A percentile compares a stretch with the other conserved stretches of the same genome.
Conservation (phyloP, 2,797 vertebrate species). For the Mormyrops boulengeri region DNA sequence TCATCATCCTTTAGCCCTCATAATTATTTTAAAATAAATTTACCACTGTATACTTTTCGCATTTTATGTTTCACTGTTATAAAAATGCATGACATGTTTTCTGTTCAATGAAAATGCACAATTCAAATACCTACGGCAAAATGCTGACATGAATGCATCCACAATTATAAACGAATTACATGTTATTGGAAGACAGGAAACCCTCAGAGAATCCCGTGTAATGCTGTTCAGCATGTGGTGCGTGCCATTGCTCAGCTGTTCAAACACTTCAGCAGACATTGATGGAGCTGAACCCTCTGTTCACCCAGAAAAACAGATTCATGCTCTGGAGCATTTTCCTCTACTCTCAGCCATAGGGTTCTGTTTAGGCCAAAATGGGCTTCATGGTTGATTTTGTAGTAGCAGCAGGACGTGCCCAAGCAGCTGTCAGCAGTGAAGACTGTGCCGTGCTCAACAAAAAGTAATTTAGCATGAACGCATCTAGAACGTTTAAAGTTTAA, state of each 20-base stretch:
- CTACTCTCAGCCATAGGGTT: neutral
- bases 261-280: neutral
- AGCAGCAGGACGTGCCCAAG: neutral
- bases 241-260: neutral
- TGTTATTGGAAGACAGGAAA: neutral
- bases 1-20: neutral
- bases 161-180: neutral
- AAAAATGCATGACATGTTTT: neutral
- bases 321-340: neutral
- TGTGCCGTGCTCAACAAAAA: neutral
- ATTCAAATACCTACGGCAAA: neutral
- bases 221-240: neutral
- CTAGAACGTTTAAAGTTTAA: neutral
- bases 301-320: neutral
- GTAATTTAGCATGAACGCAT: neutral
- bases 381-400: neutral
- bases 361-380: neutral
- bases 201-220: neutral
- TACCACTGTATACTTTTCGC: neutral
- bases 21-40: neutral
- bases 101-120: neutral
- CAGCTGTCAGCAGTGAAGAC: neutral
- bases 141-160: neutral
- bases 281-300: slow-evolving; percentile 4
- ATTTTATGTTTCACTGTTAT: neutral